Percentiles rank a stretch among this genome's conserved stretches.
Evolutionary conservation across 1,140 invertebrate genomes (phyloP).

Genomic region (Belonocnema kinseyi): DNA sequence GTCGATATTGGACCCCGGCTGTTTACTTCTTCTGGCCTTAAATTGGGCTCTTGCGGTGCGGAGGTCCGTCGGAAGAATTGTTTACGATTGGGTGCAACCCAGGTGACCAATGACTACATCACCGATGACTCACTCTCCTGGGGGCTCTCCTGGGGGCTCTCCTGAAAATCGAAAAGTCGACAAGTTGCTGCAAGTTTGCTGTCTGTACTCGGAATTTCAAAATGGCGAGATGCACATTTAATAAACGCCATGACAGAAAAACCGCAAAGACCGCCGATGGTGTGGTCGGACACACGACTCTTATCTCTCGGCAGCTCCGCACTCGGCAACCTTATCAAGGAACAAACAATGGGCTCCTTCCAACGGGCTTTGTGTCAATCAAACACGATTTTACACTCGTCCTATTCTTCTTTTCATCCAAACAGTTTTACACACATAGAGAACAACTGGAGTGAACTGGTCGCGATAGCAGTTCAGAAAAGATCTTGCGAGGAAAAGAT

Average conservation of each 20-base stretch:
- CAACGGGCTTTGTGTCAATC: slow-evolving; percentile 56
- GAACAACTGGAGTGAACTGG: slow-evolving; percentile 9
- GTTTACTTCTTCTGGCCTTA: too few relatives aligned
- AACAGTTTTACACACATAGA: neutral
- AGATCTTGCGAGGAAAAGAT: slow-evolving; percentile 33
- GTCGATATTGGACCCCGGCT: too few relatives aligned
- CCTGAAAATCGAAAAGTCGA: neutral
- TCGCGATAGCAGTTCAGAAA: slow-evolving; percentile 39
- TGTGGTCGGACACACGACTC: slow-evolving; percentile 43
- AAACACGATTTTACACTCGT: slow-evolving; percentile 51
- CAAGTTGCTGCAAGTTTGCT: neutral
- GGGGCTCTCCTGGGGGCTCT: neutral
- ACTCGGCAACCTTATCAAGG: slow-evolving; percentile 58
- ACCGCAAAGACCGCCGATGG: slow-evolving; percentile 48
- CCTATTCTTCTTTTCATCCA: slow-evolving; percentile 22
- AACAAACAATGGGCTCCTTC: slow-evolving; percentile 58
- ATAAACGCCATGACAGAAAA: slow-evolving; percentile 46
- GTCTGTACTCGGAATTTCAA: slow-evolving; percentile 15
- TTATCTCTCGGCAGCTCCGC: slow-evolving; percentile 54
- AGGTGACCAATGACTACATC: too few relatives aligned
- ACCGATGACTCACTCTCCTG: neutral
- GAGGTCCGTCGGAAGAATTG: too few relatives aligned
- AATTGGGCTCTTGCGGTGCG: too few relatives aligned
- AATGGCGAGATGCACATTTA: slow-evolving; percentile 39
- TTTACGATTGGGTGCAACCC: too few relatives aligned